Base-by-base conservation (phyloP, 2,888 invertebrate species). In the Xiphydria camelus region DNA sequence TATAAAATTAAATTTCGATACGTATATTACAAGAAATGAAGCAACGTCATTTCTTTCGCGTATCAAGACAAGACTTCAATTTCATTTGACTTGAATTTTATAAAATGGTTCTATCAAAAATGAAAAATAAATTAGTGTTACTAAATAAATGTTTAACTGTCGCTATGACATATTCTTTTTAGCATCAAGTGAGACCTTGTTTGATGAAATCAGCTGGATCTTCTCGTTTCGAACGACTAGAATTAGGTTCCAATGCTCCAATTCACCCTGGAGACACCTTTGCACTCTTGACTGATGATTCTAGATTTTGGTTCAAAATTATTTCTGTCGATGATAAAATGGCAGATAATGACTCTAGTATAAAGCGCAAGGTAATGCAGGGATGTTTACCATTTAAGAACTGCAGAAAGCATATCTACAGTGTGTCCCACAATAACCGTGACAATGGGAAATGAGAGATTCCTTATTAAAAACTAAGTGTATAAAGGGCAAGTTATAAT, bases 241-340 rank as follows among this genome's bases (percentile, higher is more conserved):
- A 58, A 32, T 26, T 59, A 6, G 64, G 66, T 37, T 39, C 19
- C 12, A 41, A 53, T 4, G 45, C 55, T 31, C 45, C 55, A 2
- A 57, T 68, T 33, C 51, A 53, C n/a, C 32, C 59, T 3, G 59
- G 58, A 14, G 65, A 69, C 32, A 48, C 60, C 33, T 68, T 61
- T 37, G 60, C 62, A n/a, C n/a, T 69, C 3, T 29, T 60, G 23
- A 55, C 56, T 9, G 43, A 59, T 25, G n/a, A n/a, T n/a, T n/a
- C n/a, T n/a, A 61, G 56, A 52, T 62, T 60, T 49, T 67, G 64
- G 62, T 60, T 67, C 45, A 68, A 62, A 53, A 31, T 69, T 20
- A 42, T 61, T 21, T 45, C 49, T 4, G 21, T 45, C 4, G 25
- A 53, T 12, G 47, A 47, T 3, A 45, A 9, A 3, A 48, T 54